Evolutionary conservation across 2,888 invertebrate genomes (phyloP).

Genomic region (Lissocephala sabroskyi): DNA sequence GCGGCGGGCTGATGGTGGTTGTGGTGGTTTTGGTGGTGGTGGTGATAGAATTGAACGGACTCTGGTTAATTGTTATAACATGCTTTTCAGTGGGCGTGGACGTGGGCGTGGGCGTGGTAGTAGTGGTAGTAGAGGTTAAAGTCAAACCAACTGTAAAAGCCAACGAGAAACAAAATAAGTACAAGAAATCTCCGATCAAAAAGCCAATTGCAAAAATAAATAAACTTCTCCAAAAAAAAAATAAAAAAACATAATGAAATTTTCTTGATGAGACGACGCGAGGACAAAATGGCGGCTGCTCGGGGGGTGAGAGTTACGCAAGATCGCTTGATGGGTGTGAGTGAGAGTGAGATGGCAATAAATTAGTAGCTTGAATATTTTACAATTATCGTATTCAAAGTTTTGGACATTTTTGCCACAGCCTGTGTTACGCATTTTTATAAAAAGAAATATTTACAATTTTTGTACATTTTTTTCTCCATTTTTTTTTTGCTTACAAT

Average conservation of each 20-base stretch:
- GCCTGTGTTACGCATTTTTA: neutral
- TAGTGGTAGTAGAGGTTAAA: slow-evolving; percentile 44
- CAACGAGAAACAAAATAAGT: slow-evolving; percentile 57
- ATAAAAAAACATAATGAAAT: slow-evolving; percentile 23
- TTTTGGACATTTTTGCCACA: slow-evolving; percentile 69
- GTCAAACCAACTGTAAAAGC: slow-evolving; percentile 83
- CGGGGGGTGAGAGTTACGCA: slow-evolving; percentile 2
- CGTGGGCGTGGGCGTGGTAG: slow-evolving; percentile 71
- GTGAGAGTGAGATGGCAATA: slow-evolving; percentile 34
- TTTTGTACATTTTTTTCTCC: slow-evolving; percentile 2
- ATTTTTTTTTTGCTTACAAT: slow-evolving; percentile 17
- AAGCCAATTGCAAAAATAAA: slow-evolving; percentile 36
- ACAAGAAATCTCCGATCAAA: slow-evolving; percentile 38
- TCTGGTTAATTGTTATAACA: slow-evolving; percentile 76
- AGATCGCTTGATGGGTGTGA: too few relatives aligned
- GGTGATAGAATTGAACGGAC: slow-evolving; percentile 42
- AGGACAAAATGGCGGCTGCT: neutral
- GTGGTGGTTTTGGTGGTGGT: slow-evolving; percentile 23
- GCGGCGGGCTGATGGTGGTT: neutral
- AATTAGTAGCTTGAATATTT: slow-evolving; percentile 56
- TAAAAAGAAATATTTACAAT: slow-evolving; percentile 7
- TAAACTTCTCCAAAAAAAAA: slow-evolving; percentile 24
- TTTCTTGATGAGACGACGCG: neutral
- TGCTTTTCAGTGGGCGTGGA: slow-evolving; percentile 89
- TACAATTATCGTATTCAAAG: slow-evolving; percentile 73